Conservation (phyloP, 2,797 vertebrate species). For the Enteromius paludinosus region DNA sequence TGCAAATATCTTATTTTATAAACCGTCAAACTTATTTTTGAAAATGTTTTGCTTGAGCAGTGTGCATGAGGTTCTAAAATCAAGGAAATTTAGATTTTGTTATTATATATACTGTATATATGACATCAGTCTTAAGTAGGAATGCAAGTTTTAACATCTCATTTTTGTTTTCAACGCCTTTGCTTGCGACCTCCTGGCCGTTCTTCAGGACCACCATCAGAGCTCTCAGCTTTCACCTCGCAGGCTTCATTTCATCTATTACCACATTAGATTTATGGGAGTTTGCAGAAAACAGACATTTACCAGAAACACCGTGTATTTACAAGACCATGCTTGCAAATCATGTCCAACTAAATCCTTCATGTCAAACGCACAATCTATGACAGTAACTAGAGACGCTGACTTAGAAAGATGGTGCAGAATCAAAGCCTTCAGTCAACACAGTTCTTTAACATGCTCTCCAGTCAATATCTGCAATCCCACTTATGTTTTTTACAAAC, state of each 20-base stretch:
- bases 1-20: not conserved
- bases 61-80: not conserved
- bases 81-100: not conserved
- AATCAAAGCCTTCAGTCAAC: slow-evolving; percentile 2
- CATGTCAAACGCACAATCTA: not conserved
- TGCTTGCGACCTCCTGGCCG: not conserved
- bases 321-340: slow-evolving; percentile 28
- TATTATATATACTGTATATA: not conserved
- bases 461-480: slow-evolving; percentile 2
- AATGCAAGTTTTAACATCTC: not conserved
- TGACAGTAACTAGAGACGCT: not conserved
- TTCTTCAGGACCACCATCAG: slow-evolving; percentile 17
- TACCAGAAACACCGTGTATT: slow-evolving; percentile 20
- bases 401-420: not conserved
- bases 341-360: slow-evolving; percentile 9
- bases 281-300: slow-evolving; percentile 10
- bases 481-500: not conserved
- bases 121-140: not conserved
- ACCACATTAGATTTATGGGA: slow-evolving; percentile 27
- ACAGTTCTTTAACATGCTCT: slow-evolving; percentile 1
- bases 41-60: not conserved
- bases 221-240: not conserved
- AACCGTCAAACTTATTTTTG: not conserved
- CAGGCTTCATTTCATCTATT: slow-evolving; percentile 14
- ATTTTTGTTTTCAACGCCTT: slow-evolving; percentile 13